Base-by-base conservation (phyloP, 1,140 invertebrate genomes). In the Neuroterus valhalla region DNA sequence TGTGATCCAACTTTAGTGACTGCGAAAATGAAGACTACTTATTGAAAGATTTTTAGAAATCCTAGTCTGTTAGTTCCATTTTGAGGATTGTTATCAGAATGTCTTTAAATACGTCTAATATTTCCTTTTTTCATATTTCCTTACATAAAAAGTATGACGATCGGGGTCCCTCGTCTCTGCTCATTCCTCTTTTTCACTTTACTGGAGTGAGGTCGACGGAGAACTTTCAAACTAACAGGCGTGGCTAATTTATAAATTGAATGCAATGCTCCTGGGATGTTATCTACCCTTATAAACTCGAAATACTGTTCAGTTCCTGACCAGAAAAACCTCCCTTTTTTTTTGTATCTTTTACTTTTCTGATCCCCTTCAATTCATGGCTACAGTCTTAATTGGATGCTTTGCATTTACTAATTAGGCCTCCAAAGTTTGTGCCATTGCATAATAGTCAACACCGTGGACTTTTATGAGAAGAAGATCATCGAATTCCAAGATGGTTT, bases 171-270 rank as follows among this genome's bases (percentile, higher is more conserved):
- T 72, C 68, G 71, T 69, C 77, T 79, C 75, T 76, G 46, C 75
- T 79, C 72, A 77, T 66, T 46, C 44, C 38, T 44, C 42, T 73
- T 62, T 43, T 12, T 31, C 46, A 46, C 38, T 66, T 70, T 11
- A 70, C n/a, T 52, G 3, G 14, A 21, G 68, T 46, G 72, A 66
- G 70, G 68, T 48, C 71, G 42, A 55, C 72, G 71, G 72, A 62
- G 74, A 78, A 80, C 74, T 82, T 78, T 67, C 75, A 75, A 80
- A 78, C 80, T 80, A 77, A 77, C 77, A 77, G 81, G 81, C 78
- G 81, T 82, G 78, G 78, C 74, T 50, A 72, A 77, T 82, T 82
- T 78, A 80, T 80, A 80, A 82, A 82, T 78, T 80, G 78, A 82
- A 80, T 77, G 77, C 76, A 77, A 71, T 75, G 74, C 55, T 74